Conservation (phyloP, 2,888 invertebrate genomes). For the Drosophila subsilvestris region DNA sequence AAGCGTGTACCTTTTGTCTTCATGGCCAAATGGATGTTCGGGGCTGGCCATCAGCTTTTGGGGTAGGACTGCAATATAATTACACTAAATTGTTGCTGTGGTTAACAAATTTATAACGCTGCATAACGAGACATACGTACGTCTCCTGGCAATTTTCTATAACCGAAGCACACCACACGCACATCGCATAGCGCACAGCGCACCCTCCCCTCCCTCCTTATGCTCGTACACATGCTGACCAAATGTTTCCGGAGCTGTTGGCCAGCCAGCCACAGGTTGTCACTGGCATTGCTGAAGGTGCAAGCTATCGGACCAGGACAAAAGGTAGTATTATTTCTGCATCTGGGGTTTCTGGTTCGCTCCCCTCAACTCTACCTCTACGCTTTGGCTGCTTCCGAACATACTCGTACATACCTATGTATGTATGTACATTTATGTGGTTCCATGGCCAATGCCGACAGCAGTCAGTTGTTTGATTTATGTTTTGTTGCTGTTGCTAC, state of each 20-base stretch:
- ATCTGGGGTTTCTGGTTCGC: conserved; percentile 12
- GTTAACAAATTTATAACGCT: conserved; percentile 73
- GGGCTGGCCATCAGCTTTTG: conserved; percentile 16
- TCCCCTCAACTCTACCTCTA: neutral
- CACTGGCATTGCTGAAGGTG: conserved; percentile 64
- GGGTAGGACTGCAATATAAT: conserved; percentile 56
- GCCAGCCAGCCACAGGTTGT: conserved; percentile 71
- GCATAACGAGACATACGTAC: conserved; percentile 47
- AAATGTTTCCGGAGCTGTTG: conserved; percentile 61
- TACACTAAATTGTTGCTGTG: conserved; percentile 55
- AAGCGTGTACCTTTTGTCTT: conserved; percentile 3
- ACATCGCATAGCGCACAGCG: conserved; percentile 5
- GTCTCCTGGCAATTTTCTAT: conserved; percentile 51
- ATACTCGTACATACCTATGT: conserved; percentile 4
- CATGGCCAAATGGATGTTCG: neutral
- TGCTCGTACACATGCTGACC: conserved; percentile 38
- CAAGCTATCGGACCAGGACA: conserved; percentile 49
- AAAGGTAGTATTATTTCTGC: conserved; percentile 41
- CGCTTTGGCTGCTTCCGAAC: neutral
- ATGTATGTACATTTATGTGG: conserved; percentile 33
- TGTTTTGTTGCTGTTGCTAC: conserved; percentile 36
- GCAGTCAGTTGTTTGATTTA: conserved; percentile 77
- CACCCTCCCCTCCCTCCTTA: conserved; percentile 8
- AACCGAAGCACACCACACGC: conserved; percentile 41
- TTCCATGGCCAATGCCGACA: conserved; percentile 59